Evolutionary conservation across 2,888 invertebrate genomes (phyloP).

Genomic region (Papilio demoleus): DNA sequence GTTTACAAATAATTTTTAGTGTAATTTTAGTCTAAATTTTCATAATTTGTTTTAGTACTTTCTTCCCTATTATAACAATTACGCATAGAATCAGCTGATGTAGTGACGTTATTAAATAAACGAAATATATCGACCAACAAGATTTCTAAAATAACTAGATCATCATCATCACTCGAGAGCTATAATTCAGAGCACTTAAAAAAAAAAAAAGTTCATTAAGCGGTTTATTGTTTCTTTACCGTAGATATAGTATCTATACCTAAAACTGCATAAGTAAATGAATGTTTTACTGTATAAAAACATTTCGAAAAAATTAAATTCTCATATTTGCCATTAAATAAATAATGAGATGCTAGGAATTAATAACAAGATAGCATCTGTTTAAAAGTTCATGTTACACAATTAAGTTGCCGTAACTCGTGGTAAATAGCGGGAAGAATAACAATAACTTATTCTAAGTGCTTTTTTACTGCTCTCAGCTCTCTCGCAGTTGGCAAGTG

Average conservation of each 20-base stretch:
- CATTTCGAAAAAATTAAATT: no score
- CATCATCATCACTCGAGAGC: no score
- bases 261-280: no score
- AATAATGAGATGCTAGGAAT: not conserved
- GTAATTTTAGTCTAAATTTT: not conserved
- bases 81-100: not conserved
- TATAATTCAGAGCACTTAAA: no score
- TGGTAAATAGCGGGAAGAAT: not conserved
- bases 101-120: not conserved
- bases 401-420: slow-evolving; percentile 6
- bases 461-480: slow-evolving; percentile 24
- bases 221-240: no score
- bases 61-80: no score
- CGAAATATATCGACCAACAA: no score
- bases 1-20: not conserved
- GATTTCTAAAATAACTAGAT: no score
- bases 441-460: slow-evolving; percentile 21
- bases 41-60: not conserved
- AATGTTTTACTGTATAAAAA: no score
- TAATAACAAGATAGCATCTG: slow-evolving; percentile 14
- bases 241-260: no score
- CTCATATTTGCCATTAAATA: no score
- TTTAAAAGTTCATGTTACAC: slow-evolving; percentile 22
- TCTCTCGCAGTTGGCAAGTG: slow-evolving; percentile 15
- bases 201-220: no score